Base-by-base conservation (phyloP, 2,888 invertebrate genomes). In the Heteromurus nitidus region DNA sequence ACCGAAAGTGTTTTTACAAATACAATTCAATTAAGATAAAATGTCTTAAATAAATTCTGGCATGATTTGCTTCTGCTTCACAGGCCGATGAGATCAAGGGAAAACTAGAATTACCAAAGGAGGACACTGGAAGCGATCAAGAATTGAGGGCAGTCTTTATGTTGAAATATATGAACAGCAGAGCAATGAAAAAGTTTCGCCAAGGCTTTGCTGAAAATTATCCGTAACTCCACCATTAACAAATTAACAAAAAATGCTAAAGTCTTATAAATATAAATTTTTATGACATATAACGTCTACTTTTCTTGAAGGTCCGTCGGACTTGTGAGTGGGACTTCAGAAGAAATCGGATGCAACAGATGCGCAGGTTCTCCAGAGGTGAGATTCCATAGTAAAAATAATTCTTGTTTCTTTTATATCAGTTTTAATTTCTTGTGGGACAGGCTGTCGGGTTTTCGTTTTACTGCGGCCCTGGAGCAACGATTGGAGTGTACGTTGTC, bases 401-500 rank as follows among this genome's bases (percentile, higher is more conserved):
- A 11, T 65, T 42, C 28, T 13, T 30, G 26, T 50, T 30, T 30
- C 7, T 47, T 68, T 16, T 22, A 26, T 24, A 16, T 26, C 2
- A 24, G 44, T 5, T n/a, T 3, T 22, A 50, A 13, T 3, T 50
- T 7, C 7, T 13, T 50, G 13, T 5, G 7, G 7, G 50, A n/a
- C n/a, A 75, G 75, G 67, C 67, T 0, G 69, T 58, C n/a, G 79
- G 79, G 3, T 30, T 55, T 0, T 69, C 79, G 3, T 26, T 79
- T n/a, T 79, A 72, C 28, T n/a, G 24, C 20, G 72, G 79, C 0
- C 18, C 70, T 30, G 70, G 44, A 1, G 79, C 79, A 3, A 36
- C 1, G 0, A 31, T 26, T 13, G 13, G 20, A 11, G 22, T 79
- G 2, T 79, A 79, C n/a, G 55, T 20, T 2, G 24, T 79, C 3